phyloP scores from a whole-genome alignment of 2,888 invertebrate genomes.

The Tetranychus truncatus region DNA sequence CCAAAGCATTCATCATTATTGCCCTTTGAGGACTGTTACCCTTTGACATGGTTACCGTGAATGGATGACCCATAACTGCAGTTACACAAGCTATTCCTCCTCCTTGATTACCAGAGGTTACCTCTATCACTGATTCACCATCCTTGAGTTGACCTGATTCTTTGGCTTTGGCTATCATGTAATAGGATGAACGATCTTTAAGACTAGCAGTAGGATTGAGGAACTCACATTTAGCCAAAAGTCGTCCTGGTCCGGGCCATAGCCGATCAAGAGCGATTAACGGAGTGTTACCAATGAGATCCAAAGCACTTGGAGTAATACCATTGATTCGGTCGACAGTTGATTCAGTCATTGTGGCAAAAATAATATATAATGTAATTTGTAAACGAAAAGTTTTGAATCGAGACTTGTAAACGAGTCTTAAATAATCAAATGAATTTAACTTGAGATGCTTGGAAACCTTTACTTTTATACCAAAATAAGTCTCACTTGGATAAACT shows the following conservation, averaged over 20 bases:
- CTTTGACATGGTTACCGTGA: slow-evolving; percentile 31
- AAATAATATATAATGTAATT: not conserved
- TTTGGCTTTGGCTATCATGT: slow-evolving; percentile 28
- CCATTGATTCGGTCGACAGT: not conserved
- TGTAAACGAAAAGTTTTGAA: not conserved
- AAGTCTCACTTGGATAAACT: too few species aligned
- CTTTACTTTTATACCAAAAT: too few species aligned
- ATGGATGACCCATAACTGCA: slow-evolving; percentile 29
- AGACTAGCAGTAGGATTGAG: slow-evolving; percentile 30
- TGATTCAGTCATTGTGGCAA: not conserved
- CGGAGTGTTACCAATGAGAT: slow-evolving; percentile 21
- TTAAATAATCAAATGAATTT: too few species aligned
- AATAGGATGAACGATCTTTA: slow-evolving; percentile 31
- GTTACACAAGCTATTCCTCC: slow-evolving; percentile 31
- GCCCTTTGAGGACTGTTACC: slow-evolving; percentile 31
- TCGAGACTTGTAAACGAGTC: too few species aligned
- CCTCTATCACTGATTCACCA: slow-evolving; percentile 20
- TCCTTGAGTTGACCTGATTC: slow-evolving; percentile 17
- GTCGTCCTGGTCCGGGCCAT: slow-evolving; percentile 21
- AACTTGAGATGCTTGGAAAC: too few species aligned
- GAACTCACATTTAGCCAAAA: slow-evolving; percentile 30
- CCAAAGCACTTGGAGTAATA: not conserved
- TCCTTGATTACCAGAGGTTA: slow-evolving; percentile 29
- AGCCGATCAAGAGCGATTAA: slow-evolving; percentile 21
- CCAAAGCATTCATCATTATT: slow-evolving; percentile 30